Conservation (phyloP, 2,113 vertebrate genomes). For the Pseudorasbora parva region DNA sequence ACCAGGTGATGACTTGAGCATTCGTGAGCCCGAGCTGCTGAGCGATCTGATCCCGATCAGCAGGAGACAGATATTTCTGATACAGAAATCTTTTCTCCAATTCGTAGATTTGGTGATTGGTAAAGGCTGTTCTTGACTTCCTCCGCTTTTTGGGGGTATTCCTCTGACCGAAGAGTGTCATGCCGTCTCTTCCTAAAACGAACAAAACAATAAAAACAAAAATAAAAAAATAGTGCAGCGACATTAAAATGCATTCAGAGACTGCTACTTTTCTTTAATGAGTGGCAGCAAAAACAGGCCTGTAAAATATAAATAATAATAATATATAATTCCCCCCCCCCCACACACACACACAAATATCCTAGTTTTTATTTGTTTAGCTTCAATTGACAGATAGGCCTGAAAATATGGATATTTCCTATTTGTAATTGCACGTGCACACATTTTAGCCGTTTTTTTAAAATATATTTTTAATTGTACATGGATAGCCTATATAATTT, state of each 20-base stretch:
- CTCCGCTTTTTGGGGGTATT: slow-evolving; percentile 88
- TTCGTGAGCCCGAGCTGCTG: slow-evolving; percentile 89
- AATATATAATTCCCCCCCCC: too few species aligned
- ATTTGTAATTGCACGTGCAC: neutral
- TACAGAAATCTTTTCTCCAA: slow-evolving; percentile 90
- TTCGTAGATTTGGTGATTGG: slow-evolving; percentile 91
- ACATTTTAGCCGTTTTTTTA: neutral
- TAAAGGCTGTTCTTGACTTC: slow-evolving; percentile 89
- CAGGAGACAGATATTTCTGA: slow-evolving; percentile 90
- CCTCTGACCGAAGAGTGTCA: slow-evolving; percentile 87
- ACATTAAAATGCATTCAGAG: neutral
- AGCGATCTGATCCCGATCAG: slow-evolving; percentile 89
- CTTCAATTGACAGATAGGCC: neutral
- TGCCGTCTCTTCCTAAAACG: slow-evolving; percentile 84
- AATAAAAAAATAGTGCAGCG: slow-evolving; percentile 9
- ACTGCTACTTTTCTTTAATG: neutral
- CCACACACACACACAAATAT: too few species aligned
- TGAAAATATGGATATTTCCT: neutral
- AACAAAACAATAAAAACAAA: neutral
- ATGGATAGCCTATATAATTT: neutral
- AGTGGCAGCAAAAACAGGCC: neutral
- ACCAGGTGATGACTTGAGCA: slow-evolving; percentile 92
- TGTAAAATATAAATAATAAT: too few species aligned
- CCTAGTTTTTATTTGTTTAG: too few species aligned
- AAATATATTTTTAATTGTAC: neutral